These are phyloP conservation scores for Exocentrus adspersus DNA, from an alignment of 2,888 invertebrate species.

Conservation along the genomic window DNA sequence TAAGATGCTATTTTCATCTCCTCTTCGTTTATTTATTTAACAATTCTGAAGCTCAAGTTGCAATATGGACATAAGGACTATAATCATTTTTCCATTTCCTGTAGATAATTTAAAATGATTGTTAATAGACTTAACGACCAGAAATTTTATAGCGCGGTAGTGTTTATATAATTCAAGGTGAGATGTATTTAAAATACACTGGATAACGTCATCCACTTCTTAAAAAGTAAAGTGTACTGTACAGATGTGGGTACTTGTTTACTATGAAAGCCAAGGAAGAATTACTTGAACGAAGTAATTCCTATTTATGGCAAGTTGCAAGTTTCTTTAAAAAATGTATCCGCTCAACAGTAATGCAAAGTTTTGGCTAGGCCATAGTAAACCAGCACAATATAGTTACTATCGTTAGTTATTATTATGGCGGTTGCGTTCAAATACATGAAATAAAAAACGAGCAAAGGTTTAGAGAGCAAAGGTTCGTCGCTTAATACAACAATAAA, in stretches of 20 bases:
- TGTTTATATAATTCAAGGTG: background rate
- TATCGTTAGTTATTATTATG: no score
- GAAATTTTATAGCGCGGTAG: background rate
- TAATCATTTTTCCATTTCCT: background rate
- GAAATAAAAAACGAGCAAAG: background rate
- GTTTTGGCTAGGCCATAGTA: no score
- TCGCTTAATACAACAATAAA: no score
- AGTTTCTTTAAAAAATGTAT: no score
- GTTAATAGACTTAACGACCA: background rate
- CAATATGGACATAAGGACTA: background rate
- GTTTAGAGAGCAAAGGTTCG: no score
- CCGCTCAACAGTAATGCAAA: no score
- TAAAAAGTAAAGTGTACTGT: background rate
- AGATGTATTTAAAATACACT: background rate
- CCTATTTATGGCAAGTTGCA: no score
- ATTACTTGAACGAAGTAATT: no score
- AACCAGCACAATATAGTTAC: no score
- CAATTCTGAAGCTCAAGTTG: background rate
- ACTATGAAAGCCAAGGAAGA: background rate
- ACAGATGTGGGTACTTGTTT: background rate
- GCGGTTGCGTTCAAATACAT: background rate
- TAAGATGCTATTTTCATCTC: no score
- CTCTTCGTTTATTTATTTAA: background rate
- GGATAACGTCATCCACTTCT: background rate
- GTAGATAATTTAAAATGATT: background rate